phyloP scores from a whole-genome alignment of 2,797 vertebrate genomes.

The Dallia pectoralis region DNA sequence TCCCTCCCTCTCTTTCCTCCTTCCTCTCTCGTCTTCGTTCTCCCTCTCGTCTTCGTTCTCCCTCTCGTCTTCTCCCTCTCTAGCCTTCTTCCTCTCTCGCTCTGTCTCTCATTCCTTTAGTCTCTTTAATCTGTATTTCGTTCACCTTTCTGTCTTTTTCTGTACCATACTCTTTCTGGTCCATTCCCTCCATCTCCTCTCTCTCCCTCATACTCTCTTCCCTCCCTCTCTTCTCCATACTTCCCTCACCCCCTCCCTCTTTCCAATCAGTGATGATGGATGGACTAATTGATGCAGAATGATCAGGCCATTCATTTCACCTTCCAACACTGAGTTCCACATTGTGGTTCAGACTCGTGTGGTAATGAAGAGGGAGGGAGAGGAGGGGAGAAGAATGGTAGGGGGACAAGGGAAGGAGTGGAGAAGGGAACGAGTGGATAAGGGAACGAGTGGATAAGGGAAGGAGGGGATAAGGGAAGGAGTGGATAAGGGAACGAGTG shows the following conservation, averaged over 20 bases:
- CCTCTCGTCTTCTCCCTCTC: conserved; percentile 18
- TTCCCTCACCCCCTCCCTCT: conserved; percentile 8
- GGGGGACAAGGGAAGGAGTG: neutral
- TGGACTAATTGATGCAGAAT: conserved; percentile 77
- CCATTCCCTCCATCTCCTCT: no score
- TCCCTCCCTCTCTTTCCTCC: conserved; percentile 3
- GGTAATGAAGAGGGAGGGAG: conserved; percentile 32
- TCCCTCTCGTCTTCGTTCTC: no score
- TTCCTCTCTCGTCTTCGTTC: conserved; percentile 21
- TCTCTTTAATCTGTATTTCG: neutral
- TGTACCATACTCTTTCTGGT: no score
- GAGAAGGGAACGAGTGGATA: no score
- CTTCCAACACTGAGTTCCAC: conserved; percentile 63
- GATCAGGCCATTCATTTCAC: conserved; percentile 72
- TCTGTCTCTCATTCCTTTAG: conserved; percentile 10
- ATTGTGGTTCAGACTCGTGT: conserved; percentile 61
- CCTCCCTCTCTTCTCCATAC: neutral
- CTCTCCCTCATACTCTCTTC: conserved; percentile 6
- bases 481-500: neutral
- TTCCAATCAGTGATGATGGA: conserved; percentile 73
- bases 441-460: neutral
- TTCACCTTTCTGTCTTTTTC: neutral
- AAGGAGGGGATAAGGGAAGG: conserved; percentile 23
- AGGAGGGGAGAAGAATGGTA: neutral
- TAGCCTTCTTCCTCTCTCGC: conserved; percentile 9